Evolutionary conservation across 1,140 invertebrate species (phyloP).

Genomic region (Lucilia sericata): DNA sequence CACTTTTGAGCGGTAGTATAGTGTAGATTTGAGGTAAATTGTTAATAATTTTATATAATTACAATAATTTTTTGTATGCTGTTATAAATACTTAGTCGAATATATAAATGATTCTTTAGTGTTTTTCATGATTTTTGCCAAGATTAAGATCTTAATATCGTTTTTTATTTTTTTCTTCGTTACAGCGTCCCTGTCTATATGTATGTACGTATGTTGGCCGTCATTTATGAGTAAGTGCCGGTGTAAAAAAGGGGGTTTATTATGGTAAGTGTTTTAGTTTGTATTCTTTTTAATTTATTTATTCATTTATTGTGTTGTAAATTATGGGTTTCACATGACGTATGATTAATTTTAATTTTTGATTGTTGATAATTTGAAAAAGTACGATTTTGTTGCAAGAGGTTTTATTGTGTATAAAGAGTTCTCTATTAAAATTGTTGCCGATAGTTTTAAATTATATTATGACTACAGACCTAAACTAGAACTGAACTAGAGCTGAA

Average conservation of each 20-base stretch:
- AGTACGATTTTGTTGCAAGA: too few relatives aligned
- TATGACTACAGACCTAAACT: too few relatives aligned
- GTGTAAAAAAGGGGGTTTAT: background rate
- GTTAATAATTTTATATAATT: background rate
- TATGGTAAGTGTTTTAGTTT: background rate
- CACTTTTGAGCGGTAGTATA: too few relatives aligned
- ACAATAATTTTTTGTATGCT: background rate
- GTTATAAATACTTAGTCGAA: background rate
- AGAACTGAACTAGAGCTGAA: too few relatives aligned
- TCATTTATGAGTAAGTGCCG: background rate
- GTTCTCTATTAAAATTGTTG: too few relatives aligned
- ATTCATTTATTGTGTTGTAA: background rate
- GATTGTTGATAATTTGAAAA: background rate
- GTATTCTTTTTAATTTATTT: slow-evolving; percentile 4
- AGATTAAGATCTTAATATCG: background rate
- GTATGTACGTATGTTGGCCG: background rate
- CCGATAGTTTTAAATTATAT: too few relatives aligned
- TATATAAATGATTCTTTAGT: background rate
- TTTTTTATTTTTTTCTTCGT: background rate
- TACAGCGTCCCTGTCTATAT: background rate
- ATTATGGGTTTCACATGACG: slow-evolving; percentile 22
- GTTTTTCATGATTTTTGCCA: background rate
- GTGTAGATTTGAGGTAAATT: background rate
- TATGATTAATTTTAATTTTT: background rate
- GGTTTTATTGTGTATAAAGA: too few relatives aligned